phyloP scores from a whole-genome alignment of 2,113 vertebrate species.

The Gymnogyps californianus region DNA sequence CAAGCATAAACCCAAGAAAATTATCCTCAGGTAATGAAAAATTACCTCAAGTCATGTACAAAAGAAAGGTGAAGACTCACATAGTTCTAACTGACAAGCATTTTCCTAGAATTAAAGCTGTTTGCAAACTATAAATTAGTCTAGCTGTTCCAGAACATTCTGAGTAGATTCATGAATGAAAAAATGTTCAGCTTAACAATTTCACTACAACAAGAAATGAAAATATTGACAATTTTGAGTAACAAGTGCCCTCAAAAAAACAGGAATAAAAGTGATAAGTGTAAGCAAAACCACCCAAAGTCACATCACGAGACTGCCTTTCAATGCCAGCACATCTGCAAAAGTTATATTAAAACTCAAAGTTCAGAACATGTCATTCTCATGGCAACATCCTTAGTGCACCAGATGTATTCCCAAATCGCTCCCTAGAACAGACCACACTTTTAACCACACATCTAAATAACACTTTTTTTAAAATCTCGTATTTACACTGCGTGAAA shows the following conservation, averaged over 20 bases:
- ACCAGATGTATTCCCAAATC: constrained; percentile 57
- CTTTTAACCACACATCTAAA: constrained; percentile 3
- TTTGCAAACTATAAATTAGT: neutral
- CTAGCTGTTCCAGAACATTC: neutral
- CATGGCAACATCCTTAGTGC: neutral
- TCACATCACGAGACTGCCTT: constrained; percentile 7
- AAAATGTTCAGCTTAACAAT: neutral
- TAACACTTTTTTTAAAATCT: neutral
- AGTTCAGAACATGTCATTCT: constrained; percentile 63
- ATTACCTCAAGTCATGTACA: neutral
- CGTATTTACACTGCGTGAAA: neutral
- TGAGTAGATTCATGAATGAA: neutral
- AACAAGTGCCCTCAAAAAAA: constrained; percentile 1
- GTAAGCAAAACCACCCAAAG: constrained; percentile 54
- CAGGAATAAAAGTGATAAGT: constrained; percentile 31
- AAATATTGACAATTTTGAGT: constrained; percentile 43
- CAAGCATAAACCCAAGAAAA: neutral
- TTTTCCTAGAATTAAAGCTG: neutral
- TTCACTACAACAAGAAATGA: neutral
- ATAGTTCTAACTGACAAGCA: neutral
- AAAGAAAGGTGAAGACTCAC: neutral
- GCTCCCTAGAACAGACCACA: neutral
- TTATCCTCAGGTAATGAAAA: neutral
- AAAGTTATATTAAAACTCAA: constrained; percentile 14
- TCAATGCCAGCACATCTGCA: constrained; percentile 63